A percentile compares a stretch with the other conserved stretches of the same genome.
Evolutionary conservation across 2,888 invertebrate species (phyloP).

Genomic region (Netelia fuscicornis): DNA sequence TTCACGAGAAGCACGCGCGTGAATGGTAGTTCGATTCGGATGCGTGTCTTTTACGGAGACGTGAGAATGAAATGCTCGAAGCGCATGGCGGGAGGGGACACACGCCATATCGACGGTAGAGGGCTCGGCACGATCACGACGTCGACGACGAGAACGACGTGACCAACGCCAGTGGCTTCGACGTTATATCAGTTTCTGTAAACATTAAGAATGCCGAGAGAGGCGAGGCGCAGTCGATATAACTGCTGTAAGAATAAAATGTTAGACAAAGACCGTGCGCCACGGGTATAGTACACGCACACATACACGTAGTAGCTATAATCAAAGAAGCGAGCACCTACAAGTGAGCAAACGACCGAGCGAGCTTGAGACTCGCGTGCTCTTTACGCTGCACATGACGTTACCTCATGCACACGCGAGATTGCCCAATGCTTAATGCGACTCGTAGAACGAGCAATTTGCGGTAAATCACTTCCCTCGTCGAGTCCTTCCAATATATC

Average conservation of each 20-base stretch:
- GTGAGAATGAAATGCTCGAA: conserved; percentile 16
- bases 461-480: conserved; percentile 79
- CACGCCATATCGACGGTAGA: conserved; percentile 32
- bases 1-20: conserved; percentile 21
- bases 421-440: conserved; percentile 80
- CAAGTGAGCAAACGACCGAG: conserved; percentile 46
- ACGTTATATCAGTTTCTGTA: conserved; percentile 59
- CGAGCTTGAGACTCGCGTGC: conserved; percentile 77
- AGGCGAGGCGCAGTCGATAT: conserved; percentile 44
- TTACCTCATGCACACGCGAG: conserved; percentile 77
- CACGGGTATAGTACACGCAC: neutral
- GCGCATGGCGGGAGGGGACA: neutral
- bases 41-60: conserved; percentile 9
- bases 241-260: conserved; percentile 45
- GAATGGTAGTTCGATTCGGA: neutral
- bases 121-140: conserved; percentile 54
- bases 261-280: conserved; percentile 28
- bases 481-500: conserved; percentile 45
- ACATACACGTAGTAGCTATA: conserved; percentile 29
- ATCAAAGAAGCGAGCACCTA: conserved; percentile 40
- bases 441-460: conserved; percentile 78
- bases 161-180: conserved; percentile 47
- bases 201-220: conserved; percentile 56
- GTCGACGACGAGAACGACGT: conserved; percentile 43
- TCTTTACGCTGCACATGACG: conserved; percentile 77